Base-by-base conservation (phyloP, 1,140 invertebrate genomes). In the Nymphalis io region DNA sequence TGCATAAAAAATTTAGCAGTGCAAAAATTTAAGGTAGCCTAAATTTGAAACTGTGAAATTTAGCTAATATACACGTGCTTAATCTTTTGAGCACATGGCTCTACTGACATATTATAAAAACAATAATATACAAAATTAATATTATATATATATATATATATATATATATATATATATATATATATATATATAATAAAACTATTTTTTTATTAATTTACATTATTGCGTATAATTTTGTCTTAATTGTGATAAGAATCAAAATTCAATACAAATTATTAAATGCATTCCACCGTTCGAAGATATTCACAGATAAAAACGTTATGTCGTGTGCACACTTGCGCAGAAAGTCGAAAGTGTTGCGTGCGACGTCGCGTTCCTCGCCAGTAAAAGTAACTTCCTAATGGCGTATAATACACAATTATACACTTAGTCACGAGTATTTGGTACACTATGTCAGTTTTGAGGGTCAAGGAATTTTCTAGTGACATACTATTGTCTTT, bases 371-470 rank as follows among this genome's bases (percentile, higher is more conserved):
- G 72, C 70, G 81, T 81, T 82, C 82, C 81, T 75, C 76, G 65
- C 67, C 67, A 82, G 85, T 84, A 88, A 87, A 88, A 87, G 85
- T 88, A 84, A 87, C 83, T 88, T 85, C 84, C 83, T 88, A 82
- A 85, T 15, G 80, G 69, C 68, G 33, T 60, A 60, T 46, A 23
- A 68, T 63, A 63, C 16, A 21, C 61, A 68, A 53, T 68, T 60
- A 60, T 53, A 39, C 38, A 60, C 42, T 60, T 60, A 55, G 65
- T 60, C 46, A 60, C 65, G 33, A 42, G 58, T 60, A 39, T 53
- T 60, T 40, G 15, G 33, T 60, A 60, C 44, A 63, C 60, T 63
- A 48, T 63, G 61, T 63, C 48, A 40, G 27, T 53, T 63, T 63
- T 63, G 46, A 63, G 33, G 46, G 61, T 63, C 60, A 39, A 63